These are phyloP conservation scores for Cantharis flavilabris DNA, from an alignment of 2,888 invertebrate species.

Conservation along the genomic window DNA sequence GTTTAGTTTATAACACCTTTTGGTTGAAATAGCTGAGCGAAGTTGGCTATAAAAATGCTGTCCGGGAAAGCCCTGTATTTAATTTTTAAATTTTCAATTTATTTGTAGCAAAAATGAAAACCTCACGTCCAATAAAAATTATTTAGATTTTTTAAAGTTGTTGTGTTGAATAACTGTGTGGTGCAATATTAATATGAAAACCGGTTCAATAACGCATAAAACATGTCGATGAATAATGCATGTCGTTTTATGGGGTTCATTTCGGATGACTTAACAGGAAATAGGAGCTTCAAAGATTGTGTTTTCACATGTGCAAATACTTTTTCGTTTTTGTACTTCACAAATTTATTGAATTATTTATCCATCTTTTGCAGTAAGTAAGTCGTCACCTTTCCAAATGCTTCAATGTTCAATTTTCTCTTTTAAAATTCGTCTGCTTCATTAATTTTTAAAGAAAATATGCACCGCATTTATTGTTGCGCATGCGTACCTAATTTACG, in stretches of 20 bases:
- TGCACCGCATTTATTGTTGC: neutral
- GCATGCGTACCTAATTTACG: neutral
- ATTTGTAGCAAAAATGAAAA: constrained; percentile 5
- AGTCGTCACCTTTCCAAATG: neutral
- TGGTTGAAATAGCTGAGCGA: neutral
- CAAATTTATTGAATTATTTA: neutral
- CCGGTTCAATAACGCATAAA: constrained; percentile 16
- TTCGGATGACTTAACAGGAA: constrained; percentile 31
- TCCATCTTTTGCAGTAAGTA: neutral
- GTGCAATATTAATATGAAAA: neutral
- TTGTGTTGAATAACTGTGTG: neutral
- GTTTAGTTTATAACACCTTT: neutral
- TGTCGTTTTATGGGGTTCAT: constrained; percentile 28
- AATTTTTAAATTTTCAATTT: neutral
- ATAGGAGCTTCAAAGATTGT: constrained; percentile 27
- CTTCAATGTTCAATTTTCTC: neutral
- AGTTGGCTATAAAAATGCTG: neutral
- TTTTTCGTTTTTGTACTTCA: constrained; percentile 16
- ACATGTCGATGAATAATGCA: constrained; percentile 29
- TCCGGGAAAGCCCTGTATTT: neutral
- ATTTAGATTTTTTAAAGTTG: neutral
- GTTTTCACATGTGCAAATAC: constrained; percentile 25
- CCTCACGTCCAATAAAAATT: constrained; percentile 18
- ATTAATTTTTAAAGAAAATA: neutral
- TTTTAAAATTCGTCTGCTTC: neutral